Conservation (phyloP, 2,797 vertebrate species). For the Psittacula echo region DNA sequence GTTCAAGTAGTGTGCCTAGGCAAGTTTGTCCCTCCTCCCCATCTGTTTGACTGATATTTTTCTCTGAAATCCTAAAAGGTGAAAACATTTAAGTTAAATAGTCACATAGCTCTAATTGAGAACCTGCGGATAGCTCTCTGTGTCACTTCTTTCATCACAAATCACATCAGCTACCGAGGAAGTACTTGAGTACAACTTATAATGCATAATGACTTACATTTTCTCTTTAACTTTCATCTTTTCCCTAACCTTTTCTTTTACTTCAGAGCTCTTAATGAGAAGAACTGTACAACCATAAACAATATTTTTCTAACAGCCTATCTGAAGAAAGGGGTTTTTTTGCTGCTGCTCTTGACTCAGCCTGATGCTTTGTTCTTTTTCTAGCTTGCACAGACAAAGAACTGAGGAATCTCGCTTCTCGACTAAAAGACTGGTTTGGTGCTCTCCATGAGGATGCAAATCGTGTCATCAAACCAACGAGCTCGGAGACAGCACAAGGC, state of each 20-base stretch:
- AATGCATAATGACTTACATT: neutral
- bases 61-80: conserved; percentile 41
- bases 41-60: conserved; percentile 40
- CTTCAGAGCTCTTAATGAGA: neutral
- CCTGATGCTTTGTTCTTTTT: conserved; percentile 22
- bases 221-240: neutral
- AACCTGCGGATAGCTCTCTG: neutral
- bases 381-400: conserved; percentile 85
- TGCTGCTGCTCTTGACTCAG: neutral
- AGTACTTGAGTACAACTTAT: neutral
- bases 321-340: neutral
- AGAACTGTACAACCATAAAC: neutral
- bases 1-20: neutral
- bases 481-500: conserved; percentile 76
- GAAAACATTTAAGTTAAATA: conserved; percentile 7
- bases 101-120: neutral
- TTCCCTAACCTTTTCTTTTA: neutral
- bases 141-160: neutral
- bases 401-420: conserved; percentile 87
- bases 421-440: conserved; percentile 96
- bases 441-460: conserved; percentile 91
- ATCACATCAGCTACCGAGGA: neutral
- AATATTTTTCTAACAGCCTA: neutral
- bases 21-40: conserved; percentile 10
- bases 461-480: conserved; percentile 80